A percentile compares a stretch with the other conserved stretches of the same genome.
Evolutionary conservation across 2,888 invertebrate genomes (phyloP).

Genomic region (Aphodius granarius): DNA sequence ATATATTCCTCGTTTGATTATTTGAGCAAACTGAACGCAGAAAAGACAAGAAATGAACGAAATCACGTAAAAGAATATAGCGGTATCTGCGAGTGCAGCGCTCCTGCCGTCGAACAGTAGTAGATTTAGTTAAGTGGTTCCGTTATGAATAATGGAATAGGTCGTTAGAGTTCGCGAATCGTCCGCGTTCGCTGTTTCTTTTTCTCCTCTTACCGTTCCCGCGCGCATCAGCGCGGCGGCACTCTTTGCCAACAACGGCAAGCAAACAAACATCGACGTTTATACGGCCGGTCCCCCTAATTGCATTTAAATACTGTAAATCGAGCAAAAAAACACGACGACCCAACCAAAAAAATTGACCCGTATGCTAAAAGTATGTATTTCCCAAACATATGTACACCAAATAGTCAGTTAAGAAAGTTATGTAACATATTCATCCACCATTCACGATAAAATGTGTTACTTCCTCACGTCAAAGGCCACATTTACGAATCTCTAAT

Average conservation of each 20-base stretch:
- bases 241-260: neutral
- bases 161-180: conserved; percentile 8
- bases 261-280: neutral
- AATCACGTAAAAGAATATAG: neutral
- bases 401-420: no score
- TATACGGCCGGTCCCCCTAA: neutral
- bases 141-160: conserved; percentile 14
- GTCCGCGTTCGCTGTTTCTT: neutral
- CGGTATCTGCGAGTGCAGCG: neutral
- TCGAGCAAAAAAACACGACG: neutral
- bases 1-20: neutral
- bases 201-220: neutral
- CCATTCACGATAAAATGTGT: no score
- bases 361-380: neutral
- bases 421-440: no score
- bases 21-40: neutral
- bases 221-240: neutral
- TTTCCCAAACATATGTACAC: no score
- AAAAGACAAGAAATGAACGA: neutral
- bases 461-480: no score
- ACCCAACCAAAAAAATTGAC: neutral
- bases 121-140: conserved; percentile 14
- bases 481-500: no score
- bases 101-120: conserved; percentile 4
- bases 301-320: neutral